Percentiles rank a stretch among this genome's conserved stretches.
phyloP scores from a whole-genome alignment of 2,888 invertebrate genomes.

The Exocentrus adspersus region DNA sequence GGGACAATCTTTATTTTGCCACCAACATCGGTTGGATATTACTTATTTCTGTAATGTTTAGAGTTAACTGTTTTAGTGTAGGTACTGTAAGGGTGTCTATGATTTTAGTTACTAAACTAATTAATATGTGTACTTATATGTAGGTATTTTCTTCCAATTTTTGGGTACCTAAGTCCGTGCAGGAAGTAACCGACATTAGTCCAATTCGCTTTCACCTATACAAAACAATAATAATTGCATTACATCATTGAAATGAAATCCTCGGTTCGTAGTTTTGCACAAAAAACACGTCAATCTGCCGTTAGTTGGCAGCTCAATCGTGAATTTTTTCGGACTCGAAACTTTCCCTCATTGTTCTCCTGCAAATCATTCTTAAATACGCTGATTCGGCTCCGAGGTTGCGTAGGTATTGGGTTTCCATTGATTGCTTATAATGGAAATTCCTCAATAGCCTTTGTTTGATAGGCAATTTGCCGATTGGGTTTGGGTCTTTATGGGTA shows the following conservation, averaged over 20 bases:
- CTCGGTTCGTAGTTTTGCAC: slow-evolving; percentile 50
- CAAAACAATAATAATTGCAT: slow-evolving; percentile 20
- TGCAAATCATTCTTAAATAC: slow-evolving; percentile 28
- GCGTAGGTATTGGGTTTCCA: slow-evolving; percentile 37
- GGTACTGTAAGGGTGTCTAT: no score
- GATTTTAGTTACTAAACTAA: no score
- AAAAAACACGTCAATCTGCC: slow-evolving; percentile 48
- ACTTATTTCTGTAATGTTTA: no score
- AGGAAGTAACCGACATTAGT: slow-evolving; percentile 13
- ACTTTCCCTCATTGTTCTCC: slow-evolving; percentile 36
- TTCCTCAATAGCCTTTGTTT: slow-evolving; percentile 30
- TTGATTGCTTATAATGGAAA: slow-evolving; percentile 37
- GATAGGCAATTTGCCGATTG: slow-evolving; percentile 3
- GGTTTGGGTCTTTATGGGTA: neutral
- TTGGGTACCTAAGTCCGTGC: slow-evolving; percentile 12
- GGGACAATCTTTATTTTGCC: no score
- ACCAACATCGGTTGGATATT: no score
- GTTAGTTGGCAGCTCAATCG: slow-evolving; percentile 42
- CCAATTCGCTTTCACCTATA: slow-evolving; percentile 2
- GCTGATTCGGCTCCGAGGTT: neutral
- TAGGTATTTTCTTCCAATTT: no score
- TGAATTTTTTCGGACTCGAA: slow-evolving; percentile 24
- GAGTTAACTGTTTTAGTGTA: no score
- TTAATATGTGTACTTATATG: no score
- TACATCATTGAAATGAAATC: slow-evolving; percentile 32